phyloP scores from a whole-genome alignment of 1,140 invertebrate species.

The Megathymus violae region DNA sequence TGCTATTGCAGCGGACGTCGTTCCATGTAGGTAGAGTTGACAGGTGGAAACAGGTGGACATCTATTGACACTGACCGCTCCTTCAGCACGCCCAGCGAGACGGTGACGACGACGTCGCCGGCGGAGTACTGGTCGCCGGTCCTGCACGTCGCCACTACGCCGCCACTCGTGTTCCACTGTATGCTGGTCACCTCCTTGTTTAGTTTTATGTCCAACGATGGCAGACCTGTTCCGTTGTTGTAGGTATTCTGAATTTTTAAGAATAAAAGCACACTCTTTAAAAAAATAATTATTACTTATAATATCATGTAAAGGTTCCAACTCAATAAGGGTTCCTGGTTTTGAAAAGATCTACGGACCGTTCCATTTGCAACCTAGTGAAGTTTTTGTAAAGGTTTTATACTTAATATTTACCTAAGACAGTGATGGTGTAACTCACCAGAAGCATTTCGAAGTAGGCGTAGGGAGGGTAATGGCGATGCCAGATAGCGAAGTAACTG shows the following conservation, averaged over 20 bases:
- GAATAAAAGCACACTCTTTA: too few species aligned
- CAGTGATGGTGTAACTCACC: conserved; percentile 44
- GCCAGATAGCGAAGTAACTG: conserved; percentile 60
- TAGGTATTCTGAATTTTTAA: conserved; percentile 67
- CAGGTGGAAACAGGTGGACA: too few species aligned
- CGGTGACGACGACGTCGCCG: conserved; percentile 87
- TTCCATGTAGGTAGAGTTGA: too few species aligned
- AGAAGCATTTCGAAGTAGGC: conserved; percentile 67
- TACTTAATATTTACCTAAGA: too few species aligned
- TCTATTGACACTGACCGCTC: conserved; percentile 63
- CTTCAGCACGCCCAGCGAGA: conserved; percentile 89
- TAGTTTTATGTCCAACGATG: conserved; percentile 54
- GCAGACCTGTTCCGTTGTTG: conserved; percentile 55
- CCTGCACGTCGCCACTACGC: conserved; percentile 75
- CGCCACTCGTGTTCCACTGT: conserved; percentile 43
- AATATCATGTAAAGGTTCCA: too few species aligned
- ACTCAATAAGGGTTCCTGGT: too few species aligned
- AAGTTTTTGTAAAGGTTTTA: too few species aligned
- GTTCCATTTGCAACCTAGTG: too few species aligned
- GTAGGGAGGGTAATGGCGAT: conserved; percentile 60
- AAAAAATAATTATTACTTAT: not conserved
- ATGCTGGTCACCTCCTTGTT: conserved; percentile 60
- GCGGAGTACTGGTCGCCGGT: conserved; percentile 84
- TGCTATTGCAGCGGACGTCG: too few species aligned
- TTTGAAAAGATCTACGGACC: too few species aligned